phyloP scores from a whole-genome alignment of 2,888 invertebrate genomes.

The Rhagonycha fulva region DNA sequence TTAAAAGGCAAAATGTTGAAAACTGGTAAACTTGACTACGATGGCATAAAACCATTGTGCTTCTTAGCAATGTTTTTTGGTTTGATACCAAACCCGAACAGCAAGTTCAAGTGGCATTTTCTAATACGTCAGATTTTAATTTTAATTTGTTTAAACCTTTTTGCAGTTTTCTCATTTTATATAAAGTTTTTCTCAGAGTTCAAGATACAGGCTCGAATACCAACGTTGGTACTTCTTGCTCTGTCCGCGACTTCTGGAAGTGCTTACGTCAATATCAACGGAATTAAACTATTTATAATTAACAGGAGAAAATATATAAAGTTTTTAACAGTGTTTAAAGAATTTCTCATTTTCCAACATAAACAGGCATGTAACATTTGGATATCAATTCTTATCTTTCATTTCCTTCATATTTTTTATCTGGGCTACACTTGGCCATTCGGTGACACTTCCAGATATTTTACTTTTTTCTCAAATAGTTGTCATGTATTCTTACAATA shows the following conservation, averaged over 20 bases:
- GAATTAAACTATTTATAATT: background rate
- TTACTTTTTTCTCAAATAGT: too few species aligned
- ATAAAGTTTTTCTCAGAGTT: background rate
- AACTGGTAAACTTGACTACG: background rate
- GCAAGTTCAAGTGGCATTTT: background rate
- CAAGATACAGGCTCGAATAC: background rate
- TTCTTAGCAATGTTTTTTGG: background rate
- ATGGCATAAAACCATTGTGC: background rate
- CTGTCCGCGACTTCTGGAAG: background rate
- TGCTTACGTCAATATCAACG: background rate
- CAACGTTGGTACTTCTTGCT: background rate
- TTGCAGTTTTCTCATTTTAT: background rate
- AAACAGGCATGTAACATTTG: background rate
- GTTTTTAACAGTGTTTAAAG: background rate
- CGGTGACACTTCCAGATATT: too few species aligned
- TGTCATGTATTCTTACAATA: too few species aligned
- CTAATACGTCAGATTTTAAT: background rate
- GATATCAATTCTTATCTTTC: background rate
- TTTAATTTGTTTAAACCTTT: background rate
- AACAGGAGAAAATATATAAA: background rate
- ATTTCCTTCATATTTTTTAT: too few species aligned
- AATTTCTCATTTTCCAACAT: background rate
- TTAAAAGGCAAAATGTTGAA: background rate
- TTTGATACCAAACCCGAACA: background rate
- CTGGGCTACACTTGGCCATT: too few species aligned